phyloP scores from a whole-genome alignment of 2,888 invertebrate species.

The Helicoverpa assulta region DNA sequence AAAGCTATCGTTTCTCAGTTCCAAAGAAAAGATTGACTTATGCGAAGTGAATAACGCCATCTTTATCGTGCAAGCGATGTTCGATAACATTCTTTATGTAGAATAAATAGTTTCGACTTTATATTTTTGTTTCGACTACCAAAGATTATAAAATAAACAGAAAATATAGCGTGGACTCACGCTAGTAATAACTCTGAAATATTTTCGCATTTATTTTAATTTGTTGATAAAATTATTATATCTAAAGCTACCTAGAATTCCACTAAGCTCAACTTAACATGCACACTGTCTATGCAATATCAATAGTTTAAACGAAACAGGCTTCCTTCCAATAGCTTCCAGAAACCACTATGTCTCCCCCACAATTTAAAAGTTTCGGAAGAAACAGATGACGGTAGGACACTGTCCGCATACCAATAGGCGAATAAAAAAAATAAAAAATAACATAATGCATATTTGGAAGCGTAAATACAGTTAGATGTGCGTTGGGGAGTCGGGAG shows the following conservation, averaged over 20 bases:
- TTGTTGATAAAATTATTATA: background rate
- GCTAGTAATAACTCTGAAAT: background rate
- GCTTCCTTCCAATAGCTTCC: constrained; percentile 57
- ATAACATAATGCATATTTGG: constrained; percentile 84
- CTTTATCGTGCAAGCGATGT: constrained; percentile 25
- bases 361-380: constrained; percentile 82
- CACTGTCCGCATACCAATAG: constrained; percentile 84
- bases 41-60: constrained; percentile 36
- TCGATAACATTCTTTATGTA: constrained; percentile 42
- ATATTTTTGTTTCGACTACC: background rate
- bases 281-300: constrained; percentile 47
- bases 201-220: background rate
- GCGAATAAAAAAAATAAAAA: constrained; percentile 77
- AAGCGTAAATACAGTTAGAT: constrained; percentile 79
- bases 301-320: constrained; percentile 63
- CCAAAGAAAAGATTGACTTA: constrained; percentile 46
- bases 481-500: constrained; percentile 62
- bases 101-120: constrained; percentile 25
- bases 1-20: constrained; percentile 26
- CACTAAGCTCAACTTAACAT: constrained; percentile 29
- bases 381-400: constrained; percentile 83
- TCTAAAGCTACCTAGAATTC: background rate
- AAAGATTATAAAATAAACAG: background rate
- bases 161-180: background rate
- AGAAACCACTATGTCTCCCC: constrained; percentile 74